Evolutionary conservation across 2,888 invertebrate species (phyloP).

Genomic region (Germaria angustata): DNA sequence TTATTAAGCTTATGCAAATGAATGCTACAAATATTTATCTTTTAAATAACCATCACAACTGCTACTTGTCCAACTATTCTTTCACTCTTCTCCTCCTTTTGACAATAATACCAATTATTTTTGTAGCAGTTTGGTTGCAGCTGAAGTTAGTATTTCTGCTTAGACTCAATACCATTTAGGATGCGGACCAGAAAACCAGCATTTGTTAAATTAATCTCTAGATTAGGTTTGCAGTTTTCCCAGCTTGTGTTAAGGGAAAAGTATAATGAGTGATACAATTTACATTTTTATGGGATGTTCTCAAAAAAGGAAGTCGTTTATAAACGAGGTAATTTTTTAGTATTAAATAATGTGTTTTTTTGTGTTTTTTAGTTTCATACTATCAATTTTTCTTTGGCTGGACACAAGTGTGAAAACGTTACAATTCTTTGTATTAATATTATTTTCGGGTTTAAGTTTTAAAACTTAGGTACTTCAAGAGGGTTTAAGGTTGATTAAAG

Average conservation of each 20-base stretch:
- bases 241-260: neutral
- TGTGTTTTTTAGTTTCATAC: neutral
- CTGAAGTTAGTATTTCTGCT: neutral
- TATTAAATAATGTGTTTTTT: constrained; percentile 1
- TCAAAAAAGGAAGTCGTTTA: constrained; percentile 10
- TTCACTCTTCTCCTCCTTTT: neutral
- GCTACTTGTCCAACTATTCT: constrained; percentile 40
- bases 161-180: constrained; percentile 21
- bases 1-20: constrained; percentile 68
- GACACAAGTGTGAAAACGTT: constrained; percentile 31
- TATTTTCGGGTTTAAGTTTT: neutral
- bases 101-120: constrained; percentile 23
- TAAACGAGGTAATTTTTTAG: constrained; percentile 53
- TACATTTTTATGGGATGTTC: neutral
- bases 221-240: constrained; percentile 35
- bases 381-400: neutral
- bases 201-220: constrained; percentile 49
- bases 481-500: neutral
- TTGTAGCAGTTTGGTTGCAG: constrained; percentile 4
- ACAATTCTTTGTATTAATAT: neutral
- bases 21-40: constrained; percentile 66
- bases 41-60: constrained; percentile 58
- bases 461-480: neutral
- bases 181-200: constrained; percentile 27
- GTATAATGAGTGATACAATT: constrained; percentile 15